Conservation (phyloP, 2,113 vertebrate species). For the Gambusia affinis region DNA sequence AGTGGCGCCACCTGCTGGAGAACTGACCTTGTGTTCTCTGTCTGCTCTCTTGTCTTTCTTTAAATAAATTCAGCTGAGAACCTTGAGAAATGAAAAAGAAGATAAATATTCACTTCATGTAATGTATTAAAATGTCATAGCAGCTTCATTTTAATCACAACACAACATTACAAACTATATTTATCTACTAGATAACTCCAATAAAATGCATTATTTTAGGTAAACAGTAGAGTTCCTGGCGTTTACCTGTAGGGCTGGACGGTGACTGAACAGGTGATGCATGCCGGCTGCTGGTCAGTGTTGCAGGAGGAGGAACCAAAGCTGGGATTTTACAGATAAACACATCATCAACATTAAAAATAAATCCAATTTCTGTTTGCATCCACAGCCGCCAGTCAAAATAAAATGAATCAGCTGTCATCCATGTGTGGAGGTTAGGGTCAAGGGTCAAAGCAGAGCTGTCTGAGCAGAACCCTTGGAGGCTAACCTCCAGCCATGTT, state of each 20-base stretch:
- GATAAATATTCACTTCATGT: background rate
- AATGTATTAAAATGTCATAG: background rate
- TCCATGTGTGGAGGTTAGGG: background rate
- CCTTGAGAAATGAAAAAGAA: conserved; percentile 51
- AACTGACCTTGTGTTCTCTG: conserved; percentile 82
- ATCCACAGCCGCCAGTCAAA: background rate
- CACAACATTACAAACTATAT: no score
- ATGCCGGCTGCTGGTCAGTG: conserved; percentile 37
- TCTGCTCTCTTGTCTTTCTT: conserved; percentile 84
- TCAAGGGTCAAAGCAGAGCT: conserved; percentile 12
- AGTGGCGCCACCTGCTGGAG: conserved; percentile 34
- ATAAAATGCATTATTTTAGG: background rate
- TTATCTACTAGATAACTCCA: background rate
- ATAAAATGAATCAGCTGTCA: conserved; percentile 27
- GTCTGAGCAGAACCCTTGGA: background rate
- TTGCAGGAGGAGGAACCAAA: conserved; percentile 45
- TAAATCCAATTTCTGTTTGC: conserved; percentile 6
- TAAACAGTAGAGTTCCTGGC: background rate
- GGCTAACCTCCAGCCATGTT: conserved; percentile 2
- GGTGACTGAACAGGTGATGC: conserved; percentile 55
- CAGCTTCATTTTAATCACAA: no score
- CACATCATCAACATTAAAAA: conserved; percentile 20
- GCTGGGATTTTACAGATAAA: conserved; percentile 40
- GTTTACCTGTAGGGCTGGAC: conserved; percentile 63
- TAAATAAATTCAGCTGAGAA: conserved; percentile 81